Conservation (phyloP, 2,113 vertebrate genomes). For the Aspiorhynchus laticeps region DNA sequence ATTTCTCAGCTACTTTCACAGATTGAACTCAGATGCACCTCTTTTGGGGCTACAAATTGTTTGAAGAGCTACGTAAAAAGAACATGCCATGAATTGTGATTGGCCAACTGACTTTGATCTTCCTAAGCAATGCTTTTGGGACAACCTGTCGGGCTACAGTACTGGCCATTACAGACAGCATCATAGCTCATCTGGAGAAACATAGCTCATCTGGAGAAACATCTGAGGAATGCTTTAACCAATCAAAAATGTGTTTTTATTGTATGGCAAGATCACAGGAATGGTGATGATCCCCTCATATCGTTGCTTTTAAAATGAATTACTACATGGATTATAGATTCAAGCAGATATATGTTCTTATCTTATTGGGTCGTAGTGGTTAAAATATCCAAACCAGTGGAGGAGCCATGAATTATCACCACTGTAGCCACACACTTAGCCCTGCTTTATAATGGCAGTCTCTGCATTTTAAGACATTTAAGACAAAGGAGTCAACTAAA, state of each 20-base stretch:
- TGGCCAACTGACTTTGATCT: not conserved
- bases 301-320: not conserved
- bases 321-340: not conserved
- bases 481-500: not conserved
- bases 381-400: not conserved
- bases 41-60: not conserved
- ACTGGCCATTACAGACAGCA: not conserved
- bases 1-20: not conserved
- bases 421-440: not conserved
- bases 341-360: not conserved
- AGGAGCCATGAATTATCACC: not conserved
- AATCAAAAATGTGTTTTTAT: not conserved
- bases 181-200: not conserved
- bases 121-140: not conserved
- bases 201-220: not conserved
- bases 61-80: not conserved
- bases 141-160: not conserved
- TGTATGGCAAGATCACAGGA: not conserved
- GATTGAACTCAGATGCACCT: not conserved
- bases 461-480: not conserved
- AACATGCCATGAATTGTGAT: not conserved
- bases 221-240: slow-evolving; percentile 4
- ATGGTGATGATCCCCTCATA: not conserved
- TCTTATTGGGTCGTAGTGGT: not conserved
- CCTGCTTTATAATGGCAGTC: not conserved